Percentiles rank a stretch among this genome's conserved stretches.
Evolutionary conservation across 2,797 vertebrate genomes (phyloP).

Genomic region (Mastacembelus armatus): DNA sequence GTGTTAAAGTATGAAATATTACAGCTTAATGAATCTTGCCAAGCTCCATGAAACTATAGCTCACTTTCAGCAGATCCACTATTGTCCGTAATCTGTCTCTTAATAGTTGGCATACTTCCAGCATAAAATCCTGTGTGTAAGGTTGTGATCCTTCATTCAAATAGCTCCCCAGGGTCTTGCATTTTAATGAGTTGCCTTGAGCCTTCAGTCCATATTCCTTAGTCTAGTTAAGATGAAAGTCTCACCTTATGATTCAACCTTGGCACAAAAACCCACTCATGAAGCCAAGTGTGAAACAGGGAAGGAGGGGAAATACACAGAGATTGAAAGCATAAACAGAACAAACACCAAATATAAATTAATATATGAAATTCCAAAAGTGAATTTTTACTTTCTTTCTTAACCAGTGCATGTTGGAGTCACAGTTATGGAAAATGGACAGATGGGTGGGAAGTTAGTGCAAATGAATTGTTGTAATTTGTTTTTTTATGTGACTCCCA

Average conservation of each 20-base stretch:
- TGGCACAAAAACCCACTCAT: slow-evolving; percentile 20
- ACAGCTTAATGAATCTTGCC: slow-evolving; percentile 19
- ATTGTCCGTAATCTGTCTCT: slow-evolving; percentile 56
- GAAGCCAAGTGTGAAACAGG: slow-evolving; percentile 6
- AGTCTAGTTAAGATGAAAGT: slow-evolving; percentile 47
- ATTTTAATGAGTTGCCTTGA: slow-evolving; percentile 67
- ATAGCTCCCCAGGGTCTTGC: slow-evolving; percentile 49
- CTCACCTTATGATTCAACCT: slow-evolving; percentile 46
- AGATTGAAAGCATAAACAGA: neutral
- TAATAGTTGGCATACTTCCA: slow-evolving; percentile 44
- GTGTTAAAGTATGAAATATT: slow-evolving; percentile 11
- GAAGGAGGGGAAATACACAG: neutral
- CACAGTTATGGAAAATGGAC: neutral
- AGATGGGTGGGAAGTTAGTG: neutral
- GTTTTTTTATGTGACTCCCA: neutral
- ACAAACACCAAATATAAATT: neutral
- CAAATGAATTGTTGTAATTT: neutral
- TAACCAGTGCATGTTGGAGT: neutral
- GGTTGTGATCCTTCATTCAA: slow-evolving; percentile 62
- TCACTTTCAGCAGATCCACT: slow-evolving; percentile 18
- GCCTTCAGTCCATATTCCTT: slow-evolving; percentile 47
- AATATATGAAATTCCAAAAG: neutral
- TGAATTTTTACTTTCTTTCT: neutral
- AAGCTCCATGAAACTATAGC: slow-evolving; percentile 35
- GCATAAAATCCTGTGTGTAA: slow-evolving; percentile 52